phyloP scores from a whole-genome alignment of 2,113 vertebrate species.

The Crocuta crocuta region DNA sequence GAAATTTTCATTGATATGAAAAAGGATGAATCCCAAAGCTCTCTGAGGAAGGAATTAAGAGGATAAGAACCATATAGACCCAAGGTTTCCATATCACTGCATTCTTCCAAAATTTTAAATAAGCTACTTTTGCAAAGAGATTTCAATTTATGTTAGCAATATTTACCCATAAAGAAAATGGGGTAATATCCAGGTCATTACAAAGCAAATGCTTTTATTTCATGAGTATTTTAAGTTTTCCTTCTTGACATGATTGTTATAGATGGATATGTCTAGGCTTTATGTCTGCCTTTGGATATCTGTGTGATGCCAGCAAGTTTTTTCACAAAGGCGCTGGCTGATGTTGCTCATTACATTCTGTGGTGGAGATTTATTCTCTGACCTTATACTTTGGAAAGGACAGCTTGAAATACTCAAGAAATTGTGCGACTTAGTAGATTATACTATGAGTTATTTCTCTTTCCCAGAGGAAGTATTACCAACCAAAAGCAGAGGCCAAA shows the following conservation, averaged over 20 bases:
- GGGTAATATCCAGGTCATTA: neutral
- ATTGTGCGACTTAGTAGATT: conserved; percentile 82
- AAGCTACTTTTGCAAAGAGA: neutral
- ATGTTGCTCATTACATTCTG: conserved; percentile 81
- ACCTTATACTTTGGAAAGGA: conserved; percentile 86
- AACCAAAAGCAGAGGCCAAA: conserved; percentile 78
- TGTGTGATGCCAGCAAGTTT: conserved; percentile 64
- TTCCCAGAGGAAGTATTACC: conserved; percentile 77
- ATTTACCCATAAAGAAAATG: conserved; percentile 20
- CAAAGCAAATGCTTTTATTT: conserved; percentile 55
- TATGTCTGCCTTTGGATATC: conserved; percentile 73
- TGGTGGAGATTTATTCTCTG: conserved; percentile 84
- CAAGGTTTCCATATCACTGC: neutral
- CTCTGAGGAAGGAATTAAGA: neutral
- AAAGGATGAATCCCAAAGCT: neutral
- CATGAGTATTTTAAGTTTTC: conserved; percentile 28
- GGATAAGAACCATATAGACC: neutral
- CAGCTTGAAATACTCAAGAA: conserved; percentile 82
- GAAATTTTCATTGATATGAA: conserved; percentile 24
- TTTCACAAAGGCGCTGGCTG: conserved; percentile 76
- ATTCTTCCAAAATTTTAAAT: conserved; percentile 42
- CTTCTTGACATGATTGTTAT: conserved; percentile 66
- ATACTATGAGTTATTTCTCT: conserved; percentile 84
- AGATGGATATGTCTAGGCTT: conserved; percentile 7
- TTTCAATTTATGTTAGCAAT: neutral